Evolutionary conservation across 2,888 invertebrate species (phyloP).

Genomic region (Apotomis capreana): DNA sequence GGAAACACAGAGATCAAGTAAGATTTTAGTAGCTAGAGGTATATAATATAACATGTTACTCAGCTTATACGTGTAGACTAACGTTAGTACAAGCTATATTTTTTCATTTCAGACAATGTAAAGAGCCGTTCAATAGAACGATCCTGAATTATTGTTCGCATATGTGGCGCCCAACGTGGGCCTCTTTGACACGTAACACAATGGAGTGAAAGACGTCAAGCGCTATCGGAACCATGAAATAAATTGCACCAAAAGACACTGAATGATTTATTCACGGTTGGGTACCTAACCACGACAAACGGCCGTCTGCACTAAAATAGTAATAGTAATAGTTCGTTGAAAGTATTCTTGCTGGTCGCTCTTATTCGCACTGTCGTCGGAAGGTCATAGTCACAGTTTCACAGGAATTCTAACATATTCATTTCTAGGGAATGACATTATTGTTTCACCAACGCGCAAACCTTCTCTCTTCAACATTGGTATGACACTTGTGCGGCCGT

Average conservation of each 20-base stretch:
- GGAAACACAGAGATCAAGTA: no score
- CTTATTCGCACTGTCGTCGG: no score
- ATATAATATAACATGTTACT: no score
- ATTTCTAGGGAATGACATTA: no score
- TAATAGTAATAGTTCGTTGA: not conserved
- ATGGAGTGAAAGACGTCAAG: conserved; percentile 57
- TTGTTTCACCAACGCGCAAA: not conserved
- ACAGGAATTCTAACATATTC: no score
- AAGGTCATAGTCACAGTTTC: no score
- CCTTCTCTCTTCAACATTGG: no score
- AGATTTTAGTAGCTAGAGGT: no score
- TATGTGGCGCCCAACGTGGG: conserved; percentile 42
- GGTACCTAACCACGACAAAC: conserved; percentile 38
- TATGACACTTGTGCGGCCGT: no score
- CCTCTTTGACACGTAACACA: conserved; percentile 54
- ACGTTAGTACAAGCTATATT: conserved; percentile 13
- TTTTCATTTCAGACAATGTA: conserved; percentile 44
- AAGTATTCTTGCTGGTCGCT: no score
- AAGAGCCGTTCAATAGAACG: conserved; percentile 56
- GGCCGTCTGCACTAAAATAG: not conserved
- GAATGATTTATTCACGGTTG: conserved; percentile 53
- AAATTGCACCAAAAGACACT: conserved; percentile 55
- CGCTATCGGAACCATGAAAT: conserved; percentile 55
- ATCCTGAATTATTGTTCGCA: conserved; percentile 62
- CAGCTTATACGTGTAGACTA: not conserved